Percentiles rank a stretch among this genome's conserved stretches.
Conservation (phyloP, 2,797 vertebrate species). For the Crocodylus rhombifer region DNA sequence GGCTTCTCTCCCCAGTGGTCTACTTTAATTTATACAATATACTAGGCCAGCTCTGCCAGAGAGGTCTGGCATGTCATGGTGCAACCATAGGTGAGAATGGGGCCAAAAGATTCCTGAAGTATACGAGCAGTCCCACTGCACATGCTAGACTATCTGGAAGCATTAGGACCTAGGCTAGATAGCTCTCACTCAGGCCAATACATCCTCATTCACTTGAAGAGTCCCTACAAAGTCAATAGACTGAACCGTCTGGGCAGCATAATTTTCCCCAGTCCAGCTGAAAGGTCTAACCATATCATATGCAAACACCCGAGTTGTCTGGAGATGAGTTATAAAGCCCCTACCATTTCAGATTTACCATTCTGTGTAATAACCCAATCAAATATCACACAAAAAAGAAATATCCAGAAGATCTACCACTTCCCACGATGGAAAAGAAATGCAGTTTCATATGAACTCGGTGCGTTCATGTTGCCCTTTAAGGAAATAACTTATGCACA, state of each 20-base stretch:
- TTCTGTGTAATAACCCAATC: not conserved
- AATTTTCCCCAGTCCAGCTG: too few species aligned
- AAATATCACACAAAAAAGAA: not conserved
- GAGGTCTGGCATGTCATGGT: too few species aligned
- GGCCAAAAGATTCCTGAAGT: not conserved
- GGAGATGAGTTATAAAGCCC: not conserved
- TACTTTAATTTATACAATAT: too few species aligned
- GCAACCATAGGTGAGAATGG: not conserved
- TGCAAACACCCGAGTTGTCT: not conserved
- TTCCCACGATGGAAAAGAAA: not conserved
- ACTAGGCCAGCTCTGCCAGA: too few species aligned
- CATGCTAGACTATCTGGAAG: not conserved
- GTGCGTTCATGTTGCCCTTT: not conserved
- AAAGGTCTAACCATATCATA: too few species aligned
- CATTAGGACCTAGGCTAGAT: not conserved
- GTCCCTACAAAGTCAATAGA: too few species aligned
- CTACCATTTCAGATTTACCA: not conserved
- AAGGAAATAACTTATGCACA: constrained; percentile 32
- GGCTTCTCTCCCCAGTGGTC: too few species aligned
- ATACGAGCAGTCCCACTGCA: not conserved
- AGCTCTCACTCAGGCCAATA: not conserved
- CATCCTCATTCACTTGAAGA: too few species aligned
- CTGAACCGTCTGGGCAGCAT: too few species aligned
- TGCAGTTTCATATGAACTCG: not conserved
- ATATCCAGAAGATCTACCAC: not conserved